Percentiles rank a stretch among this genome's conserved stretches.
phyloP scores from a whole-genome alignment of 2,797 vertebrate genomes.

The Sylvia borin region DNA sequence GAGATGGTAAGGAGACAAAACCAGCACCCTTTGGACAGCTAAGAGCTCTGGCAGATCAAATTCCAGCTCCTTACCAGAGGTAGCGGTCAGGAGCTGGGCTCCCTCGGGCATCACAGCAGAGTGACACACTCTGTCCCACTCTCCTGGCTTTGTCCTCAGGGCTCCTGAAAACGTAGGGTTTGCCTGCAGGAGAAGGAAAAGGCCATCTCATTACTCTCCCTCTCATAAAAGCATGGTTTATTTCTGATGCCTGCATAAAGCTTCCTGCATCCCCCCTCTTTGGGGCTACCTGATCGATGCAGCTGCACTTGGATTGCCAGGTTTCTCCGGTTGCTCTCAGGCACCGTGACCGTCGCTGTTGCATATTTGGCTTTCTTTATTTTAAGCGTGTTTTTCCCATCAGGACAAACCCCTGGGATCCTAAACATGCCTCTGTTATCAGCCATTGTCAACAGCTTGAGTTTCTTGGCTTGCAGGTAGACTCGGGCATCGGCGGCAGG shows the following conservation, averaged over 20 bases:
- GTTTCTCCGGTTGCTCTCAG: slow-evolving; percentile 71
- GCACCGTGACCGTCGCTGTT: slow-evolving; percentile 73
- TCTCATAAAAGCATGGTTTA: neutral
- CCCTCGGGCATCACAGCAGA: slow-evolving; percentile 91
- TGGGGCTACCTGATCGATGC: slow-evolving; percentile 85
- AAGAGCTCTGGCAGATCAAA: neutral
- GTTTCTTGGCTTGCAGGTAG: slow-evolving; percentile 73
- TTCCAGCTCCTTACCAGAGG: slow-evolving; percentile 83
- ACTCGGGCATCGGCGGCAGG: slow-evolving; percentile 77
- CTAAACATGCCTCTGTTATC: slow-evolving; percentile 89
- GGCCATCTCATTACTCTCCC: neutral
- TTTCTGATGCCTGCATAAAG: neutral
- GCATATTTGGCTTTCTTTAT: slow-evolving; percentile 86
- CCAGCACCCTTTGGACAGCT: neutral
- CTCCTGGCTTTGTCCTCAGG: slow-evolving; percentile 87
- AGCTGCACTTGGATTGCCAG: slow-evolving; percentile 86
- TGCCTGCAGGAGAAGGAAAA: slow-evolving; percentile 77
- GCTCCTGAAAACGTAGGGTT: slow-evolving; percentile 85
- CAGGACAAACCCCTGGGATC: slow-evolving; percentile 89
- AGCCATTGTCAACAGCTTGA: slow-evolving; percentile 84
- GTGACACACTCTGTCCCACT: slow-evolving; percentile 85
- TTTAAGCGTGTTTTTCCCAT: slow-evolving; percentile 86
- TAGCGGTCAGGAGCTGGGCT: slow-evolving; percentile 85
- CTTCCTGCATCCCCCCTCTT: neutral
- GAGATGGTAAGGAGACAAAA: neutral